Conservation (phyloP, 1,140 invertebrate genomes). For the Magallana ariakensis region DNA sequence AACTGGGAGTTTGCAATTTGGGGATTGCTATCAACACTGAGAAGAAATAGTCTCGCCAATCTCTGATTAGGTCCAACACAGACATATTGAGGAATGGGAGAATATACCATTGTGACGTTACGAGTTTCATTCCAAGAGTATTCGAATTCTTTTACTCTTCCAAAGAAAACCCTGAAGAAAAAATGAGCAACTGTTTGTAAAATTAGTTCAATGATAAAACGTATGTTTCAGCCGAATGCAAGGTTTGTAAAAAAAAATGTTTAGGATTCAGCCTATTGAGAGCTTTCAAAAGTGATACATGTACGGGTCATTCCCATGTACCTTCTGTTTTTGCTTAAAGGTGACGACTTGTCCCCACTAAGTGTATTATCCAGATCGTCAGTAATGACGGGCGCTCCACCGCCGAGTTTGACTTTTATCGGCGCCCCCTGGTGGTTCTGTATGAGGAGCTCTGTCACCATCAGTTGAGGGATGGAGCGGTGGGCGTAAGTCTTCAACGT, state of each 20-base stretch:
- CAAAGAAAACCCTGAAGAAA: background rate
- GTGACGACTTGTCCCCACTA: background rate
- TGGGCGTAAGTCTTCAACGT: constrained; percentile 72
- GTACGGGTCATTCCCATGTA: background rate
- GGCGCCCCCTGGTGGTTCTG: constrained; percentile 43
- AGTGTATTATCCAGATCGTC: constrained; percentile 33
- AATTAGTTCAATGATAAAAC: background rate
- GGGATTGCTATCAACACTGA: constrained; percentile 29
- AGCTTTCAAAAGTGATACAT: too few relatives aligned
- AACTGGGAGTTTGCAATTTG: constrained; percentile 30
- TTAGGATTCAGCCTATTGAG: too few relatives aligned
- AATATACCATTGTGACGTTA: constrained; percentile 64
- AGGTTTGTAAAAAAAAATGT: too few relatives aligned
- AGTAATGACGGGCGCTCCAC: constrained; percentile 57
- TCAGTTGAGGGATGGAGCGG: constrained; percentile 62
- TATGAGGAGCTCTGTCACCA: constrained; percentile 70
- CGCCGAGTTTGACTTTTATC: constrained; percentile 50
- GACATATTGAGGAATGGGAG: constrained; percentile 46
- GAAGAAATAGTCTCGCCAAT: constrained; percentile 50
- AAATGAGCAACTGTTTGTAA: background rate
- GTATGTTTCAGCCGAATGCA: too few relatives aligned
- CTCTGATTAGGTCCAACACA: constrained; percentile 15
- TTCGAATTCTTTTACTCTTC: constrained; percentile 13
- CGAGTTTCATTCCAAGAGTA: constrained; percentile 58
- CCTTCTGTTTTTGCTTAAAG: background rate